phyloP scores from a whole-genome alignment of 2,113 vertebrate genomes.

The Tyto alba region DNA sequence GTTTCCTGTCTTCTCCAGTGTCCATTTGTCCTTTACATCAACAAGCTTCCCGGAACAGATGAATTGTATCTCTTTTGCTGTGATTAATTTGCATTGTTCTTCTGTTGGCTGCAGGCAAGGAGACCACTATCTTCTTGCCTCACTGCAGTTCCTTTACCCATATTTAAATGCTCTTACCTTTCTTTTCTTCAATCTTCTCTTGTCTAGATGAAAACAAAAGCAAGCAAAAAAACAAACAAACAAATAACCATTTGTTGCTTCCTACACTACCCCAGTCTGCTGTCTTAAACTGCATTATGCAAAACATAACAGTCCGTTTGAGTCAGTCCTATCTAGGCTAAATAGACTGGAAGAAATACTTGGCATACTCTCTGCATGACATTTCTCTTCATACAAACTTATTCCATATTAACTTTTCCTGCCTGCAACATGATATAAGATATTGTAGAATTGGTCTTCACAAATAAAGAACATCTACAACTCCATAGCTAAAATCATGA shows the following conservation, averaged over 20 bases:
- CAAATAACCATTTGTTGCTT: not conserved
- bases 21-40: not conserved
- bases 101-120: fast-evolving
- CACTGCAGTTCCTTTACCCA: not conserved
- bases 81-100: not conserved
- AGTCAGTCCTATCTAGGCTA: not conserved
- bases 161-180: not conserved
- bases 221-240: not conserved
- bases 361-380: not conserved
- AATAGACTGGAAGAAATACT: not conserved
- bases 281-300: not conserved
- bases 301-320: not conserved
- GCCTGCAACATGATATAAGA: not conserved
- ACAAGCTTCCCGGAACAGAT: not conserved
- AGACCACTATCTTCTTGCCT: not conserved
- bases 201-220: not conserved
- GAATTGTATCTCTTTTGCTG: not conserved
- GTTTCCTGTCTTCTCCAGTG: not conserved
- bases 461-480: not conserved
- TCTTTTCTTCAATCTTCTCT: not conserved
- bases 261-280: not conserved
- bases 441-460: not conserved
- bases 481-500: not conserved
- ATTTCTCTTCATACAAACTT: not conserved
- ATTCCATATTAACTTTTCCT: not conserved